A percentile compares a stretch with the other conserved stretches of the same genome.
phyloP scores from a whole-genome alignment of 2,113 vertebrate genomes.

The Toxotes jaculatrix region DNA sequence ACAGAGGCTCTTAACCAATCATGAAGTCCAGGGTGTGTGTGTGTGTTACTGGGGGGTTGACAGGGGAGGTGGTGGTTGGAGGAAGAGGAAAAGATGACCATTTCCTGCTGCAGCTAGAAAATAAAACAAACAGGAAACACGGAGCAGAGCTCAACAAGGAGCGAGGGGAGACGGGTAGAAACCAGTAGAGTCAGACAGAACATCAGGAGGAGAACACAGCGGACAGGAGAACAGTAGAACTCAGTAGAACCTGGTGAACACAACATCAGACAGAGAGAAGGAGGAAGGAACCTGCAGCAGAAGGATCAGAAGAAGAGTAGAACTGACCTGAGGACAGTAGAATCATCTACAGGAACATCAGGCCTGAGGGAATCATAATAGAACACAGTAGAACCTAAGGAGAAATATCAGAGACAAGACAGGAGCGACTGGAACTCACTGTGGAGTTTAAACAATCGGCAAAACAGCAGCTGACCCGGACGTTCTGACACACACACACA shows the following conservation, averaged over 20 bases:
- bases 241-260: no score
- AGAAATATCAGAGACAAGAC: not conserved
- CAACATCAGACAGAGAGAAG: not conserved
- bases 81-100: conserved; percentile 76
- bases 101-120: conserved; percentile 75
- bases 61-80: conserved; percentile 1
- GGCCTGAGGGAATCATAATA: not conserved
- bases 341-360: not conserved
- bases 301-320: not conserved
- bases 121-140: conserved; percentile 80
- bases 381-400: not conserved
- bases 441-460: not conserved
- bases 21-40: not conserved
- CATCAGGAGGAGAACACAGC: not conserved
- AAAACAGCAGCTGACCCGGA: not conserved
- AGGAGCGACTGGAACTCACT: not conserved
- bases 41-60: not conserved
- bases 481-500: not conserved
- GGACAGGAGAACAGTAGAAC: not conserved
- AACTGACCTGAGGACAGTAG: not conserved
- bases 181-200: not conserved
- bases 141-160: conserved; percentile 51
- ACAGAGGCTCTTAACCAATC: not conserved
- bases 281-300: not conserved
- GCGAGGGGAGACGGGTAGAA: not conserved